Evolutionary conservation across 64 coral and sea anemone genomes (phyloP).

Genomic region (Stichodactyla helianthus): DNA sequence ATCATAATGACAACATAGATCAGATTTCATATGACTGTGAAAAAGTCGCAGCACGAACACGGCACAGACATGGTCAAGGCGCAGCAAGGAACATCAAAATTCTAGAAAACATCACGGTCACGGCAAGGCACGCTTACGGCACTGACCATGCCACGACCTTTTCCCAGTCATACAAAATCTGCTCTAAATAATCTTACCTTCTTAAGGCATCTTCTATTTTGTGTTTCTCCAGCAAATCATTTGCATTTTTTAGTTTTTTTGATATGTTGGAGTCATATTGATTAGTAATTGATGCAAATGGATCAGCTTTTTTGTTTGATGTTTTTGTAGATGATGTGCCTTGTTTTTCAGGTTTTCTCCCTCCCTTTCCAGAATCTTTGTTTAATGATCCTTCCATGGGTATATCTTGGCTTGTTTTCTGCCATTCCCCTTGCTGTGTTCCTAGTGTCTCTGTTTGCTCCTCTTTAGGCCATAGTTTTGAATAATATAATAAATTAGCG

Average conservation of each 20-base stretch:
- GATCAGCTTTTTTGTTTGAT: constrained; percentile 26
- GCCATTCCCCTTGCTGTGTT: neutral
- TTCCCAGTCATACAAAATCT: no score
- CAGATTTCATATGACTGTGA: no score
- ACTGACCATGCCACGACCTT: no score
- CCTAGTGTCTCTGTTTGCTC: neutral
- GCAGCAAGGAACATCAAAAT: no score
- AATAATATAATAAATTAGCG: neutral
- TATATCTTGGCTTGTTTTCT: neutral
- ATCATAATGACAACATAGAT: no score
- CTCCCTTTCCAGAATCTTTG: neutral
- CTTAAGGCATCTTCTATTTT: constrained; percentile 52
- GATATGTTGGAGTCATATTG: constrained; percentile 56
- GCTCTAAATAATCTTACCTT: constrained; percentile 42
- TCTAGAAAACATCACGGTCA: no score
- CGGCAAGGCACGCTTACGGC: no score
- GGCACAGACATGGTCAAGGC: no score
- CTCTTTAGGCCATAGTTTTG: neutral
- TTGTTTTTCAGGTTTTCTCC: neutral
- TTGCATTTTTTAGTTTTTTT: constrained; percentile 66
- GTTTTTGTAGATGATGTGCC: neutral
- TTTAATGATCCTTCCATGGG: neutral
- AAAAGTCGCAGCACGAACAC: no score
- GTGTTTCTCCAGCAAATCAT: constrained; percentile 46
- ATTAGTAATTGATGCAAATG: constrained; percentile 51